These are phyloP conservation scores for Colinus virginianus DNA, from an alignment of 2,113 vertebrate species.

Conservation along the genomic window DNA sequence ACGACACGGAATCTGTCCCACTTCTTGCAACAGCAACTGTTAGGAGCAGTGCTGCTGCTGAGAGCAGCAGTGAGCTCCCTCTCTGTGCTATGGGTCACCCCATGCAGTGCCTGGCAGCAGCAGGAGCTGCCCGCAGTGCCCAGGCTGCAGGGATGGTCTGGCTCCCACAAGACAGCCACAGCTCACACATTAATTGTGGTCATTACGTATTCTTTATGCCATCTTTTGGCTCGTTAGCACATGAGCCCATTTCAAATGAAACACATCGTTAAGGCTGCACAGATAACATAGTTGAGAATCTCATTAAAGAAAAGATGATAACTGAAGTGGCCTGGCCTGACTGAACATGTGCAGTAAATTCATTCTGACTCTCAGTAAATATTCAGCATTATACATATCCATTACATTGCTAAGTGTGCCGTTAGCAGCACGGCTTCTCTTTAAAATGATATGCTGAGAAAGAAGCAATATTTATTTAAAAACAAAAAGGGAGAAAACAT, in stretches of 20 bases:
- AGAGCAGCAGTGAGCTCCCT: no score
- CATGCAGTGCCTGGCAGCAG: background rate
- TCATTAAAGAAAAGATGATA: slow-evolving; percentile 19
- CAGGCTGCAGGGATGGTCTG: no score
- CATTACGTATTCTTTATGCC: background rate
- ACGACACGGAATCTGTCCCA: background rate
- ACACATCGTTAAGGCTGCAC: slow-evolving; percentile 11
- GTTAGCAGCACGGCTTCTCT: background rate
- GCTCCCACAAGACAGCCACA: background rate
- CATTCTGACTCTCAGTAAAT: background rate
- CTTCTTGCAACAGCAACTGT: background rate
- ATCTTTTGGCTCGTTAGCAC: slow-evolving; percentile 8
- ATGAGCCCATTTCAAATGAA: background rate
- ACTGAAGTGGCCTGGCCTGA: background rate
- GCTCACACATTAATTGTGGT: background rate
- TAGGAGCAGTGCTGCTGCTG: fast-evolving
- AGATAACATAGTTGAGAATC: background rate
- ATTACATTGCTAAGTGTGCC: background rate
- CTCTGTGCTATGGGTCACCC: background rate
- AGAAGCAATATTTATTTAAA: background rate
- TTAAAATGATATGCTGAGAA: background rate
- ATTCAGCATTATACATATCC: background rate
- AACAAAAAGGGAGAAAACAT: background rate
- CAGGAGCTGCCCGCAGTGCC: background rate
- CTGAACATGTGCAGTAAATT: background rate